These are phyloP conservation scores for Aspiorhynchus laticeps DNA, from an alignment of 2,113 vertebrate species.

Conservation along the genomic window DNA sequence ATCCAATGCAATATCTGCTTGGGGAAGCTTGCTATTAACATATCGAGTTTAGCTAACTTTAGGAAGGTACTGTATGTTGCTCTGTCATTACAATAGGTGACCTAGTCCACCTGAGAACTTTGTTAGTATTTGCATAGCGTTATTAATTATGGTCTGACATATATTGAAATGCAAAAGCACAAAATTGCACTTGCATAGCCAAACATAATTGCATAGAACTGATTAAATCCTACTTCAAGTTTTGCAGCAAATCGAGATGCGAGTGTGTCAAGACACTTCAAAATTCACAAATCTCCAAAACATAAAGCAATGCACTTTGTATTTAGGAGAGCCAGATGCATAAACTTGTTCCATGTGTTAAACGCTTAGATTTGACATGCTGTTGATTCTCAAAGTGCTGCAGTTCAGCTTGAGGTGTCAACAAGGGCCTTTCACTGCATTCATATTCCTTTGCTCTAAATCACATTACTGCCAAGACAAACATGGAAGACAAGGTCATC, in stretches of 20 bases:
- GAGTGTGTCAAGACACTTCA: background rate
- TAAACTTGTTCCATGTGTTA: slow-evolving; percentile 31
- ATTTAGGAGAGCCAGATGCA: slow-evolving; percentile 47
- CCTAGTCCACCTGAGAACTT: background rate
- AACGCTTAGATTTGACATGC: slow-evolving; percentile 6
- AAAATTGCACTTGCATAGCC: background rate
- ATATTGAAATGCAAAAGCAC: background rate
- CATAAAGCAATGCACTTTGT: slow-evolving; percentile 47
- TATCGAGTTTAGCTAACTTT: background rate
- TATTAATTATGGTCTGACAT: background rate
- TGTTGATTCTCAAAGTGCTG: background rate
- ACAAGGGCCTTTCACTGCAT: slow-evolving; percentile 31
- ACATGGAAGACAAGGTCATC: background rate
- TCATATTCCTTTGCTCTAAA: slow-evolving; percentile 47
- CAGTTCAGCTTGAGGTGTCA: slow-evolving; percentile 24
- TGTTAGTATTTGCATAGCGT: background rate
- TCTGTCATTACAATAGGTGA: background rate
- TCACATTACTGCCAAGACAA: slow-evolving; percentile 31
- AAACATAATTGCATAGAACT: background rate
- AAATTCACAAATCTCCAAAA: background rate
- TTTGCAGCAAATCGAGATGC: background rate
- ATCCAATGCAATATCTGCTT: background rate
- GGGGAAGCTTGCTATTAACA: background rate
- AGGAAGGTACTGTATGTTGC: background rate
- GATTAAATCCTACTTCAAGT: background rate